Conservation (phyloP, 2,113 vertebrate species). For the Patagioenas fasciata region DNA sequence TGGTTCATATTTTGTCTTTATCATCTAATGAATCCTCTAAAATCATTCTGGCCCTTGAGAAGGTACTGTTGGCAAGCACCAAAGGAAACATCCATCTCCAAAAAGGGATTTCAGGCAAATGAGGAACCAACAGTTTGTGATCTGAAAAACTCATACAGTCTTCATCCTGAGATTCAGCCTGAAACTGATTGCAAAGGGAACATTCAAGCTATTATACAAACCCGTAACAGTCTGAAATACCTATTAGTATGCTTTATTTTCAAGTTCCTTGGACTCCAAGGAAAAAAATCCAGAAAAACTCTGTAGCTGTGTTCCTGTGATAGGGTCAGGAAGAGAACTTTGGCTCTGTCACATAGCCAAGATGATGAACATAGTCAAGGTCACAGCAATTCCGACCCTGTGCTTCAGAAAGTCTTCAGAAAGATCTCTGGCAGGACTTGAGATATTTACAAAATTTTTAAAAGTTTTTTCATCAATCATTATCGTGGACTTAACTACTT, state of each 20-base stretch:
- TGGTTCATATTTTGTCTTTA: neutral
- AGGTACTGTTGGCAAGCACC: neutral
- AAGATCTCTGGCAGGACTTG: neutral
- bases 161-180: neutral
- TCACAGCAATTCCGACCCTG: neutral
- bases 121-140: neutral
- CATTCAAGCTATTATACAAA: neutral
- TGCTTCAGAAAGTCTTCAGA: neutral
- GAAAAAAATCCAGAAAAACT: neutral
- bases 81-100: neutral
- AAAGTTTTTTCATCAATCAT: neutral
- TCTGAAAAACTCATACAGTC: neutral
- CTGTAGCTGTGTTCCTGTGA: neutral
- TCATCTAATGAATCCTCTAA: neutral
- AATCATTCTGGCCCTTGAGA: neutral
- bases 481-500: neutral
- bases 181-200: neutral
- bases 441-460: neutral
- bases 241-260: neutral
- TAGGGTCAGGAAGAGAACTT: neutral
- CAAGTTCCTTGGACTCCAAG: neutral
- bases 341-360: neutral
- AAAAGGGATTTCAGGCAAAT: neutral
- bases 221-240: neutral
- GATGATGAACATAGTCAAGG: neutral